Evolutionary conservation across 2,888 invertebrate species (phyloP), one percentile per base, ranked within the genome.

Genomic region (Chironomus tentans): DNA sequence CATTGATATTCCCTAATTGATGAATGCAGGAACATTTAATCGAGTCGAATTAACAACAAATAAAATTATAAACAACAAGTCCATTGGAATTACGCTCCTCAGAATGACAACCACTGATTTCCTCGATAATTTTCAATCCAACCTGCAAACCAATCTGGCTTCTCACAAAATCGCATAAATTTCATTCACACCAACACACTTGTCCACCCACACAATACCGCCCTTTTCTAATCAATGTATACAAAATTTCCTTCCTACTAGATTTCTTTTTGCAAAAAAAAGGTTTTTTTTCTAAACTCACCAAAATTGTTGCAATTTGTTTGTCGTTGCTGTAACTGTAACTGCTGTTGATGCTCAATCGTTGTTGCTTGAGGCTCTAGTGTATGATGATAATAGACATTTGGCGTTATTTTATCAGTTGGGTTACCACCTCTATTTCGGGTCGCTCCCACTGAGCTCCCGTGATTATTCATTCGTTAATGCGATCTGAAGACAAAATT

Each of bases 381-480:
- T 24, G 65, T 56, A 18, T 56, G 56, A 56, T 56, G 56, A 56
- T 56, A 72, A 38, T 47, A 72, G 47, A 72, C n/a, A 28, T 72
- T 72, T 12, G 72, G 72, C 15, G 72, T 47, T 21, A 61, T 61
- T 56, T 72, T 72, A 72, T 62, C 62, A 61, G 72, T 61, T 72
- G 61, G 56, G 72, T 56, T 56, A 72, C 69, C 69, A 69, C 72
- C 72, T 56, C 56, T 65, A 46, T 65, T 74, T 38, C 21, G 74
- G 38, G 24, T 71, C 71, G 84, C 84, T 83, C 83, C 83, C 82
- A 83, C 83, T 83, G 84, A 84, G 83, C 83, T 83, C 81, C 82
- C 82, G 81, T 83, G 84, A 82, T 82, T 82, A 81, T 82, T 84
- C 84, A 84, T 84, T 83, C 83, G 84, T 82, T 82, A 82, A 84